phyloP scores from a whole-genome alignment of 2,888 invertebrate genomes.

The Conistra vaccinii region DNA sequence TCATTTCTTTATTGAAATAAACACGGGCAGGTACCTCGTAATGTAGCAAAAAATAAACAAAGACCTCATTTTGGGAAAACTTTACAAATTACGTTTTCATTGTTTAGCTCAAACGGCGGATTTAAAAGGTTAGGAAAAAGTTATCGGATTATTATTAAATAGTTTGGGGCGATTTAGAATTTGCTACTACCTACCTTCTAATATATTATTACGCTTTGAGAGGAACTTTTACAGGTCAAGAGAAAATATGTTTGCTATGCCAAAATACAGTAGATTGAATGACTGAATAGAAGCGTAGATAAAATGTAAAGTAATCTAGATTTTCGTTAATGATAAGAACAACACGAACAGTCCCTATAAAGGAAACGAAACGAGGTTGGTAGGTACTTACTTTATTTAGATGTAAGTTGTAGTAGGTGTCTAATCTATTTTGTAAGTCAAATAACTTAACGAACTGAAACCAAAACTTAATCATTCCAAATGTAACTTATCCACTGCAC shows the following conservation, averaged over 20 bases:
- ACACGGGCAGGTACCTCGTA: slow-evolving; percentile 69
- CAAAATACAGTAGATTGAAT: not conserved
- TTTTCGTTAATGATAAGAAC: slow-evolving; percentile 10
- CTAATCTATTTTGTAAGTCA: no score
- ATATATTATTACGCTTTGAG: no score
- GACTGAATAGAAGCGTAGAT: not conserved
- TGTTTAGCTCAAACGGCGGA: slow-evolving; percentile 36
- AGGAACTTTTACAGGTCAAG: not conserved
- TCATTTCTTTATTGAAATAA: slow-evolving; percentile 77
- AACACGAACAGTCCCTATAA: not conserved
- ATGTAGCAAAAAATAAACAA: slow-evolving; percentile 75
- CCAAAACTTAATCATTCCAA: no score
- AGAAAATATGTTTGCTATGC: not conserved
- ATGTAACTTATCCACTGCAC: not conserved
- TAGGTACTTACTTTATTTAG: not conserved
- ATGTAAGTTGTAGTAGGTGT: not conserved
- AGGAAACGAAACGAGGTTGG: not conserved
- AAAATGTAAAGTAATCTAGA: slow-evolving; percentile 19
- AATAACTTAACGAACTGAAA: no score
- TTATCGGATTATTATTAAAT: slow-evolving; percentile 11
- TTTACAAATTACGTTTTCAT: slow-evolving; percentile 64
- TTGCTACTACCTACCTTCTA: not conserved
- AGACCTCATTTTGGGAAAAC: slow-evolving; percentile 68
- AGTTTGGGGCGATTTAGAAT: not conserved
- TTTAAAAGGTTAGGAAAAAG: slow-evolving; percentile 27